Evolutionary conservation across 2,797 vertebrate genomes (phyloP).

Genomic region (Cirrhinus molitorella): DNA sequence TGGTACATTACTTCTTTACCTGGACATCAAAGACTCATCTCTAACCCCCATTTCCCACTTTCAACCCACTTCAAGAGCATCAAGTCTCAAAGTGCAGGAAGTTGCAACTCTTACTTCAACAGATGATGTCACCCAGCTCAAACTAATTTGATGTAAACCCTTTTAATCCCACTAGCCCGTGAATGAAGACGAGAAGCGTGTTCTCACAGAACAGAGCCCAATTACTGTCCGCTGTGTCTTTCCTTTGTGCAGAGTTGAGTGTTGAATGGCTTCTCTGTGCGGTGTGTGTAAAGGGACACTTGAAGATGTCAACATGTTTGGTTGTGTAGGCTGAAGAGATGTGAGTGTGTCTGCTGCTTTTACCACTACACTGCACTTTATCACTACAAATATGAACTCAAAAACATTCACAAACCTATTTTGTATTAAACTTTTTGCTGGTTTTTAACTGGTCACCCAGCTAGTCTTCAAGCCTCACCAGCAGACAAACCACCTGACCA

Average conservation of each 20-base stretch:
- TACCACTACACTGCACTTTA: neutral
- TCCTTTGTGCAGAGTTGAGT: slow-evolving; percentile 11
- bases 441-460: neutral
- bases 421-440: neutral
- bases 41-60: slow-evolving; percentile 50
- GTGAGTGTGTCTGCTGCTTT: neutral
- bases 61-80: slow-evolving; percentile 56
- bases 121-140: slow-evolving; percentile 65
- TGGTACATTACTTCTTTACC: slow-evolving; percentile 63
- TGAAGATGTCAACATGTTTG: slow-evolving; percentile 1
- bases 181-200: slow-evolving; percentile 23
- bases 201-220: slow-evolving; percentile 42
- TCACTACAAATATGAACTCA: neutral
- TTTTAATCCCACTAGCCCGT: slow-evolving; percentile 31
- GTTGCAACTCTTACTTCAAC: slow-evolving; percentile 63
- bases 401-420: neutral
- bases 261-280: slow-evolving; percentile 29
- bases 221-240: slow-evolving; percentile 27
- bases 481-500: neutral
- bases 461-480: neutral
- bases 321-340: neutral
- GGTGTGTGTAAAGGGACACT: neutral
- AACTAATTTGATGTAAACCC: slow-evolving; percentile 35
- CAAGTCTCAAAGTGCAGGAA: slow-evolving; percentile 65
- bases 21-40: slow-evolving; percentile 72